Percentiles rank a stretch among this genome's conserved stretches.
These are phyloP conservation scores for Meiosimyza platycephala DNA, from an alignment of 2,888 invertebrate species.

Conservation along the genomic window DNA sequence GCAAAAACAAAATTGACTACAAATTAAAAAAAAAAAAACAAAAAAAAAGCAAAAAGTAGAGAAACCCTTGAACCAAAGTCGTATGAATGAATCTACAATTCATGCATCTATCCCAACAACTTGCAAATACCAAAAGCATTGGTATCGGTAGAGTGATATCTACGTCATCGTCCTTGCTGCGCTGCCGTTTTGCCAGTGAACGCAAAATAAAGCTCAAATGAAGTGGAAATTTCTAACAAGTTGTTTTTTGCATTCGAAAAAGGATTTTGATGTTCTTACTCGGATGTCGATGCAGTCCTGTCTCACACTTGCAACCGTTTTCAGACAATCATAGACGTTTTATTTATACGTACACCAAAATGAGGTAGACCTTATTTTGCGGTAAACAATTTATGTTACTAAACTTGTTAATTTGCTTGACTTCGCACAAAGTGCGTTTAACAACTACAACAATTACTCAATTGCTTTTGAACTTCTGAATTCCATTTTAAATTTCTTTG, in stretches of 20 bases:
- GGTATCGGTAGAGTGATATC: too few species aligned
- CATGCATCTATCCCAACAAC: too few species aligned
- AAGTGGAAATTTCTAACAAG: constrained; percentile 43
- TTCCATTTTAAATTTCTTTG: too few species aligned
- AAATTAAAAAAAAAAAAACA: not conserved
- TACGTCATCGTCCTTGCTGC: too few species aligned
- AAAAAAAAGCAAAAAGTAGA: too few species aligned
- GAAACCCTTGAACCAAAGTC: too few species aligned
- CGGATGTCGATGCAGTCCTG: constrained; percentile 22
- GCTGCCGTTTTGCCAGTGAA: not conserved
- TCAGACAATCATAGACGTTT: not conserved
- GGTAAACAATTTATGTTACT: not conserved
- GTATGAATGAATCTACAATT: too few species aligned
- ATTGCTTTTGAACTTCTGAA: too few species aligned
- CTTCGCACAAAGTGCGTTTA: not conserved
- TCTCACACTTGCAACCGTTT: not conserved
- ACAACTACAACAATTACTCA: too few species aligned
- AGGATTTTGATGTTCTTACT: constrained; percentile 44
- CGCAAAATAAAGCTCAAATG: constrained; percentile 38
- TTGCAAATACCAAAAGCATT: too few species aligned
- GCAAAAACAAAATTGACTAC: not conserved
- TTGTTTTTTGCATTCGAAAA: constrained; percentile 41
- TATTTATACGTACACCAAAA: not conserved
- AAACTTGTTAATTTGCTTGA: not conserved
- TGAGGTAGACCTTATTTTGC: too few species aligned